Evolutionary conservation across 2,113 vertebrate species (phyloP), one percentile per base, ranked within the genome.

Genomic region (Macaca mulatta): DNA sequence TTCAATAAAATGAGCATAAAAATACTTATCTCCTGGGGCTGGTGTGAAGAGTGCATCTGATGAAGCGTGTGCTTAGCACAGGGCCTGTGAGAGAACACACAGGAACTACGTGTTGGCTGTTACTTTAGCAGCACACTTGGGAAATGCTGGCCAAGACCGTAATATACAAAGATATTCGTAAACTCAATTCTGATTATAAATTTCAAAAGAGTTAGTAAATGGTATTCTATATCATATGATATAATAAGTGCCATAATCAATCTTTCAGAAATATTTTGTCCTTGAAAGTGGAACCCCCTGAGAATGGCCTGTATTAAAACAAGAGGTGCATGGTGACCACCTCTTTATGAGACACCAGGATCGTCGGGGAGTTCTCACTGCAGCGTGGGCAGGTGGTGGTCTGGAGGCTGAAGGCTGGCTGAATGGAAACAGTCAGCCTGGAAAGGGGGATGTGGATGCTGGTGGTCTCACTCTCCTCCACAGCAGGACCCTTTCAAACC

Each of bases 1-100:
- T 84, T 84, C 78, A 94, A 97, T 94, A 96, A 96, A 86, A 84
- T 80, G 64, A 90, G 45, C 96, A 93, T 77, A 61, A 69, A 59
- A 83, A 52, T 69, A 35, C 69, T 70, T 77, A 91, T 94, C 91
- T 87, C 43, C 25, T 3, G 61, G 52, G 82, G 61, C 50, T 40
- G 75, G 55, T 40, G 55, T 30, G 43, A 67, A 27, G 95, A 57
- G 35, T 23, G 18, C 17, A 12, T 52, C 8, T 5, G 45, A 72
- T 11, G 50, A 79, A 70, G 38, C 27, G 23, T 1, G 23, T 3
- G 20, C 57, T 40, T 6, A 38, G 50, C 4, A 3, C 1, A 1
- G 30, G 32, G 92, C 16, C 25, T 7, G 8, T 0, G 5, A 23
- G 5, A 0, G 13, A 1, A 20, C 0, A 14, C 0, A 0, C 2